phyloP scores from a whole-genome alignment of 1,140 invertebrate genomes.

The Geopemphigus sp. region DNA sequence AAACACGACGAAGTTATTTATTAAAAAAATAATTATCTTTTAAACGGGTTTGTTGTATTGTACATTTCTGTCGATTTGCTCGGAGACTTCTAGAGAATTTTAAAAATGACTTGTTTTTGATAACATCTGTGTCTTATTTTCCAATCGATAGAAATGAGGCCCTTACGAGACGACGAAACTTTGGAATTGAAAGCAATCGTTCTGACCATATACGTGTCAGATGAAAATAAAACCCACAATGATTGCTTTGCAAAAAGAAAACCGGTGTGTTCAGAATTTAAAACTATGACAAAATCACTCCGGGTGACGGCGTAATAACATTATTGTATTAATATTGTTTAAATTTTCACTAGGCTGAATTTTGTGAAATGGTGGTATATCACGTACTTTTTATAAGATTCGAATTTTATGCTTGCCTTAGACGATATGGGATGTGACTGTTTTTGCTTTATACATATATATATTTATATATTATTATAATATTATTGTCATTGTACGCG shows the following conservation, averaged over 20 bases:
- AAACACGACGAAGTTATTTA: no score
- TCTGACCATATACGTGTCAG: not conserved
- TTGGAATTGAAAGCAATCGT: not conserved
- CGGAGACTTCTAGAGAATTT: not conserved
- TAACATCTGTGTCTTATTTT: slow-evolving; percentile 23
- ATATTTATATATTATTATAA: no score
- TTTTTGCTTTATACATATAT: no score
- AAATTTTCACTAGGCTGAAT: no score
- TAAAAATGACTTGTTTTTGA: not conserved
- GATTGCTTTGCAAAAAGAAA: not conserved
- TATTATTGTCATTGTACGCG: no score
- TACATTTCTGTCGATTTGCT: not conserved
- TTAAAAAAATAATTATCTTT: no score
- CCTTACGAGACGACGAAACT: not conserved
- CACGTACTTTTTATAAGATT: not conserved
- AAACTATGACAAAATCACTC: not conserved
- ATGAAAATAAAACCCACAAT: not conserved
- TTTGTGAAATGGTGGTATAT: not conserved
- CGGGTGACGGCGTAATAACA: no score
- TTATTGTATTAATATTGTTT: no score
- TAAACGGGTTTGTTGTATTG: not conserved
- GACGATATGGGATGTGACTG: not conserved
- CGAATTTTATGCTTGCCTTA: not conserved
- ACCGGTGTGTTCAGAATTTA: not conserved
- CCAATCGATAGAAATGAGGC: not conserved